phyloP scores from a whole-genome alignment of 2,113 vertebrate species.

The Chamaetylas fuelleborni region DNA sequence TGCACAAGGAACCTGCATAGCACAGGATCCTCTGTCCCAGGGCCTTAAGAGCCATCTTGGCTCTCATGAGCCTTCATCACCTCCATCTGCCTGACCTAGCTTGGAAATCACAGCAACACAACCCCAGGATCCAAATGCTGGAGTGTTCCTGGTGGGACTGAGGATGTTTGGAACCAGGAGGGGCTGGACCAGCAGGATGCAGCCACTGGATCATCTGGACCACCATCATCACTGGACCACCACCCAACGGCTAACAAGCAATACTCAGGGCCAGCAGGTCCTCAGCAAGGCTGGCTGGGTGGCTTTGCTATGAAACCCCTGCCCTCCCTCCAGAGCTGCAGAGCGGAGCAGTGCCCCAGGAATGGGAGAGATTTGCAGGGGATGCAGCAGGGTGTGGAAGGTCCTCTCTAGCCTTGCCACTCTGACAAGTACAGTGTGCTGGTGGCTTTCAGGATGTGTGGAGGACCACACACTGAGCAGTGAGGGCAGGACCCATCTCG shows the following conservation, averaged over 20 bases:
- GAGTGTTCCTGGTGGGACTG: background rate
- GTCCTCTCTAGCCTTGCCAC: background rate
- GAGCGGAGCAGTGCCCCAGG: background rate
- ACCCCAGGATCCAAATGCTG: fast-evolving
- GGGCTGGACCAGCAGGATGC: background rate
- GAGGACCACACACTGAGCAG: background rate
- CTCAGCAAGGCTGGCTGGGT: background rate
- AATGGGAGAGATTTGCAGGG: background rate
- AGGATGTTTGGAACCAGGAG: background rate
- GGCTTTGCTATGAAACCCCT: background rate
- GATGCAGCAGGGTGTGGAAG: background rate
- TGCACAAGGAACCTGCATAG: background rate
- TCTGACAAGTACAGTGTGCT: background rate
- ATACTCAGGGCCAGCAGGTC: background rate
- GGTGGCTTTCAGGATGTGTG: background rate
- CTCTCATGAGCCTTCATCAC: background rate
- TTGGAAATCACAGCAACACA: fast-evolving
- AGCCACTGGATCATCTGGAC: background rate
- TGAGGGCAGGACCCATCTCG: background rate
- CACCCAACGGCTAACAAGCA: fast-evolving
- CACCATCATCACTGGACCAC: background rate
- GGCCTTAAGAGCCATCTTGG: background rate
- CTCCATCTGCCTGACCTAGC: background rate
- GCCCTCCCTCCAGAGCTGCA: background rate
- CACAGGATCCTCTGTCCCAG: fast-evolving